These are phyloP conservation scores for Galeopsomyia nigrocyanea DNA, from an alignment of 2,888 invertebrate species.

Conservation along the genomic window DNA sequence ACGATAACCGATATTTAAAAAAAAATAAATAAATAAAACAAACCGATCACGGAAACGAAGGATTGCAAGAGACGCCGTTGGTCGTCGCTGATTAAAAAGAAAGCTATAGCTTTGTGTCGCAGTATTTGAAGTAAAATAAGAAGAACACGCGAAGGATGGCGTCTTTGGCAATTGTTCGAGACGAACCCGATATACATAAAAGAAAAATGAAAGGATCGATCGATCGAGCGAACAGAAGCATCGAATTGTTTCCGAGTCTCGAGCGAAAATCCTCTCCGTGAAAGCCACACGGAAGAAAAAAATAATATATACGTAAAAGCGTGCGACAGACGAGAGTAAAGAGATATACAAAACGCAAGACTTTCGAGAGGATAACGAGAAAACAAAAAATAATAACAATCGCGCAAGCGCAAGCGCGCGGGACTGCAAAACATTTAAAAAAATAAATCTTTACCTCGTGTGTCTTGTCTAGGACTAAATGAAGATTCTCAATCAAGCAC, in stretches of 20 bases:
- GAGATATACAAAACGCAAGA: slow-evolving; percentile 4
- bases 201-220: too few species aligned
- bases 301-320: slow-evolving; percentile 33
- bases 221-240: neutral
- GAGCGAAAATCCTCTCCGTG: neutral
- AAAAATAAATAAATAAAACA: slow-evolving; percentile 14
- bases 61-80: slow-evolving; percentile 26
- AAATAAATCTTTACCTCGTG: slow-evolving; percentile 63
- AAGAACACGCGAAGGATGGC: too few species aligned
- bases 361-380: slow-evolving; percentile 33
- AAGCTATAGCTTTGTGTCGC: slow-evolving; percentile 45
- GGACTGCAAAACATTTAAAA: slow-evolving; percentile 28
- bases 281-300: slow-evolving; percentile 8
- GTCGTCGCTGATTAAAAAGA: slow-evolving; percentile 7
- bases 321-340: slow-evolving; percentile 32
- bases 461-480: slow-evolving; percentile 66
- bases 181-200: too few species aligned
- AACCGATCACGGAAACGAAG: slow-evolving; percentile 1
- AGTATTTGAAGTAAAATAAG: slow-evolving; percentile 47
- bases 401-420: slow-evolving; percentile 8
- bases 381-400: slow-evolving; percentile 23
- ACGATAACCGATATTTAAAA: slow-evolving; percentile 8
- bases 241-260: slow-evolving; percentile 8
- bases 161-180: too few species aligned
- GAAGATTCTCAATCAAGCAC: slow-evolving; percentile 64